Base-by-base conservation (phyloP, 53 echinoderm and acorn worm species). In the Antedon mediterranea region DNA sequence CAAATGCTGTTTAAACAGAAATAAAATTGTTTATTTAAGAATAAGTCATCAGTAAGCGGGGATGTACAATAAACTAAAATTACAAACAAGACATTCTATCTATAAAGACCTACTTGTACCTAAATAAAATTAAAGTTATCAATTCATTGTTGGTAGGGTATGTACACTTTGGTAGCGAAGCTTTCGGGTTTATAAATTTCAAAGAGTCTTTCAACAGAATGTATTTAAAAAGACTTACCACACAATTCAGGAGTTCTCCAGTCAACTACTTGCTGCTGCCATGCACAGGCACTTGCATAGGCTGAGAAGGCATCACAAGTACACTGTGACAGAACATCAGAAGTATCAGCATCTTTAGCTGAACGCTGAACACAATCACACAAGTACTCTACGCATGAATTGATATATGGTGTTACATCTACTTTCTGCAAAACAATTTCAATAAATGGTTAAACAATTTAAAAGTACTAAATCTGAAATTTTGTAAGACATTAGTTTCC, bases 271-370 rank as follows among this genome's bases (percentile, higher is more conserved):
- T 84, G 74, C 0, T 86, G 83, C 20, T 82, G 29, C 27, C 88
- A 76, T 29, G 90, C 83, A 44, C 93, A 93, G 33, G 90, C 93
- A 44, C 85, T 83, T 0, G 90, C 85, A 34, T 93, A 93, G n/a
- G 93, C 90, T 0, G 90, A 74, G 80, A 93, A 77, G 34, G 86
- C 85, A 70, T 80, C 81, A 71, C 91, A 91, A 31, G 80, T 79
- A 78, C 88, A 88, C n/a, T 80, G 15, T 18, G 7, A 18, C 20
- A 57, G 3, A 15, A 57, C 57, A 23, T 15, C 28, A 34, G 83
- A 81, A 0, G 79, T 82, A 0, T 79, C 79, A 4, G 29, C 57
- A 3, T 84, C 20, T 18, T 26, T 18, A 8, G 14, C 8, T 18
- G 14, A 15, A 15, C 14, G 2, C 11, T 18, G 7, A 30, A 78